Evolutionary conservation across 2,113 vertebrate genomes (phyloP).

Genomic region (Nematolebias whitei): DNA sequence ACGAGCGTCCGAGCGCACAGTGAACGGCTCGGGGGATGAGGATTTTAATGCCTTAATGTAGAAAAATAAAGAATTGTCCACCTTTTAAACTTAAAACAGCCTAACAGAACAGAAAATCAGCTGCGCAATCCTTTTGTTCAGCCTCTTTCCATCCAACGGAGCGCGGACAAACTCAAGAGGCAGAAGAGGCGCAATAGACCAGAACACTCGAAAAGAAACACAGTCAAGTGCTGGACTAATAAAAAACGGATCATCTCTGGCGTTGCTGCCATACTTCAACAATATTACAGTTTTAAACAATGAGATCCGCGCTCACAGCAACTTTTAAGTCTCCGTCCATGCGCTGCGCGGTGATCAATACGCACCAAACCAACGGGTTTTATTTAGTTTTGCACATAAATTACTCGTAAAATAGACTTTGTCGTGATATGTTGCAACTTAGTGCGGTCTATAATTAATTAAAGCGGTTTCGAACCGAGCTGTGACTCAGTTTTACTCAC

Average conservation of each 20-base stretch:
- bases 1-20: too few species aligned
- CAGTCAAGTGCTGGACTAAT: not conserved
- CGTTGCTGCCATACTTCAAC: rapidly evolving
- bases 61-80: too few species aligned
- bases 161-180: slow-evolving; percentile 39
- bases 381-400: not conserved
- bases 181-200: too few species aligned
- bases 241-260: not conserved
- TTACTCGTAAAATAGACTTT: not conserved
- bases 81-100: too few species aligned
- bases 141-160: not conserved
- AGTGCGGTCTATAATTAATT: not conserved
- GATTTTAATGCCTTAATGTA: too few species aligned
- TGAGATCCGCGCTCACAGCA: slow-evolving; percentile 6
- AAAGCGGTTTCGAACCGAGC: not conserved
- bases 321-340: slow-evolving; percentile 47
- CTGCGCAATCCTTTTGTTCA: slow-evolving; percentile 5
- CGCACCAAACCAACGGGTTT: too few species aligned
- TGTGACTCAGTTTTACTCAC: not conserved
- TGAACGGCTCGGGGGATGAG: too few species aligned
- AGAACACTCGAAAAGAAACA: not conserved
- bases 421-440: slow-evolving; percentile 19
- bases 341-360: not conserved
- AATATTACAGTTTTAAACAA: not conserved
- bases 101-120: not conserved